A percentile compares a stretch with the other conserved stretches of the same genome.
phyloP scores from a whole-genome alignment of 2,888 invertebrate genomes.

The Machimus atricapillus region DNA sequence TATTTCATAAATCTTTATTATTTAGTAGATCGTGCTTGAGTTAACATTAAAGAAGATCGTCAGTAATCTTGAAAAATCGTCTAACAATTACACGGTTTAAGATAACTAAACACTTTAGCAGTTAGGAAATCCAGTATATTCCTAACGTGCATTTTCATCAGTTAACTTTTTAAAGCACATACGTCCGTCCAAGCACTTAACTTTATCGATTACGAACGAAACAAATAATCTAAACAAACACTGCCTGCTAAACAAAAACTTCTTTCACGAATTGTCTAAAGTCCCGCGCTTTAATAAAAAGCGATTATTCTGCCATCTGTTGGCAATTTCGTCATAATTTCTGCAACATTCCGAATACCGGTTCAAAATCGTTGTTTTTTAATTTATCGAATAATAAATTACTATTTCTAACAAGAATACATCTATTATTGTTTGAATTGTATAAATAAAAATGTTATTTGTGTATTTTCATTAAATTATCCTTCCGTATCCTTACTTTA shows the following conservation, averaged over 20 bases:
- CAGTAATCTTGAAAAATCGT: no score
- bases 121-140: no score
- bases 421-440: background rate
- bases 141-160: background rate
- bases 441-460: background rate
- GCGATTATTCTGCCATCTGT: background rate
- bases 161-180: background rate
- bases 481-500: background rate
- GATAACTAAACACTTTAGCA: no score
- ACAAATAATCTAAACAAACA: background rate
- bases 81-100: no score
- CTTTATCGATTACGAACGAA: no score
- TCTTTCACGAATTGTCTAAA: background rate
- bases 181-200: no score
- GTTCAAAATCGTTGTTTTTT: background rate
- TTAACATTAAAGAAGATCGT: no score
- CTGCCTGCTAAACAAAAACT: background rate
- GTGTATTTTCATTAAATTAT: background rate
- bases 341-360: background rate
- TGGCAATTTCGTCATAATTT: background rate
- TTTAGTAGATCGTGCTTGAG: background rate
- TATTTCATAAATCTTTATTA: background rate
- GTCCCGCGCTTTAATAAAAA: background rate
- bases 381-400: background rate
- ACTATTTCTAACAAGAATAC: background rate